These are phyloP conservation scores for Cacatua alba DNA, from an alignment of 2,113 vertebrate genomes.

Conservation along the genomic window DNA sequence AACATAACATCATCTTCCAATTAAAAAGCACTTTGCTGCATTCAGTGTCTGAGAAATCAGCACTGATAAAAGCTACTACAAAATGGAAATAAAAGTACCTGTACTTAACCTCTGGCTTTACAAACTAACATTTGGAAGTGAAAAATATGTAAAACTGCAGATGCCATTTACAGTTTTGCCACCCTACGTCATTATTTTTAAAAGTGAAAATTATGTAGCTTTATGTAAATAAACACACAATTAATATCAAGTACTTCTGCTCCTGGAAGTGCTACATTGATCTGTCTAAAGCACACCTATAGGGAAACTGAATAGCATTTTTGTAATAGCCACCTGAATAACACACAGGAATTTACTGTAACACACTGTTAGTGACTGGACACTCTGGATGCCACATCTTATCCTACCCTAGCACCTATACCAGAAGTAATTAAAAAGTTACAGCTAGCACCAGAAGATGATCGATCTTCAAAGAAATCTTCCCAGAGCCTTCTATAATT, in stretches of 20 bases:
- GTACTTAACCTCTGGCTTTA: background rate
- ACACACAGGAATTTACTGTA: background rate
- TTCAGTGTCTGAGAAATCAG: background rate
- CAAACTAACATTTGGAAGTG: background rate
- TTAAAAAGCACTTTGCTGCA: background rate
- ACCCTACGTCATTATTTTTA: background rate
- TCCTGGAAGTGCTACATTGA: background rate
- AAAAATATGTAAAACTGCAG: background rate
- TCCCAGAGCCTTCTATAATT: background rate
- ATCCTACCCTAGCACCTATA: background rate
- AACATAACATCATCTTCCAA: background rate
- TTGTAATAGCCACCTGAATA: background rate
- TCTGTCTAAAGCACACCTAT: background rate
- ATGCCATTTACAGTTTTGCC: background rate
- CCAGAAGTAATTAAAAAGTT: background rate
- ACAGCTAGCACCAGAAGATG: background rate
- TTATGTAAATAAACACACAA: background rate
- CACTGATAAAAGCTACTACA: background rate
- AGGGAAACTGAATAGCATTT: background rate
- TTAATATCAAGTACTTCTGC: background rate
- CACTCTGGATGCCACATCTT: background rate
- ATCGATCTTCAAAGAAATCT: background rate
- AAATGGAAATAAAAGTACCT: background rate
- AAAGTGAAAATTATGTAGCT: background rate
- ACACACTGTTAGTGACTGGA: background rate